phyloP scores from a whole-genome alignment of 2,888 invertebrate genomes.

The Drosophila testacea region DNA sequence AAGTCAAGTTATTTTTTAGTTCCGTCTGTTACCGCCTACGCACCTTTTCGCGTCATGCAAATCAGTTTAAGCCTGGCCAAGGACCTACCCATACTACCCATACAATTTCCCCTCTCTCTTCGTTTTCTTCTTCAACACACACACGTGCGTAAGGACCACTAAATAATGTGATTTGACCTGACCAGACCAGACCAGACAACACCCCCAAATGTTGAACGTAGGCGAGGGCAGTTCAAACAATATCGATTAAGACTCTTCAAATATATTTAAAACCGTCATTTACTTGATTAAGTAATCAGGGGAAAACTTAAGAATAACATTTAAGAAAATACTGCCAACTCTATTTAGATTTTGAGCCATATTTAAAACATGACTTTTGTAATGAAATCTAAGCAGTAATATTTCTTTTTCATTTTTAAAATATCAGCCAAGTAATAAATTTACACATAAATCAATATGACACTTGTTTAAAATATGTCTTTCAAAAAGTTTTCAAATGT shows the following conservation, averaged over 20 bases:
- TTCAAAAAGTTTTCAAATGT: too few relatives aligned
- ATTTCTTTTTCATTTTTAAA: too few relatives aligned
- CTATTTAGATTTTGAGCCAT: too few relatives aligned
- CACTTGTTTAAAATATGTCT: too few relatives aligned
- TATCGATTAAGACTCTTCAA: background rate
- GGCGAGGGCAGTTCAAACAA: constrained; percentile 43
- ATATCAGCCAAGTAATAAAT: too few relatives aligned
- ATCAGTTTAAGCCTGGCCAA: constrained; percentile 50
- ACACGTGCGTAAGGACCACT: constrained; percentile 50
- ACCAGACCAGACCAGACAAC: constrained; percentile 26
- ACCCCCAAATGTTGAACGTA: constrained; percentile 11
- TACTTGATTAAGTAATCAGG: too few relatives aligned
- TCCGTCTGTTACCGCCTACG: constrained; percentile 66
- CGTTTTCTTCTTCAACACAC: background rate
- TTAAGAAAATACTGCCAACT: too few relatives aligned
- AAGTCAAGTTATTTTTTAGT: constrained; percentile 19
- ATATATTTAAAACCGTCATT: too few relatives aligned
- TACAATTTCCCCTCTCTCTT: background rate
- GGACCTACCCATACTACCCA: constrained; percentile 29
- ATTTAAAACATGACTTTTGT: too few relatives aligned
- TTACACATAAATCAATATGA: too few relatives aligned
- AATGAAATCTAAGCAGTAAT: too few relatives aligned
- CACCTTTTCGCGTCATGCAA: constrained; percentile 73
- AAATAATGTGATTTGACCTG: constrained; percentile 51
- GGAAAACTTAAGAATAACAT: too few relatives aligned